Evolutionary conservation across 1,140 invertebrate genomes (phyloP), one percentile per base, ranked within the genome.

Genomic region (Thrips palmi): DNA sequence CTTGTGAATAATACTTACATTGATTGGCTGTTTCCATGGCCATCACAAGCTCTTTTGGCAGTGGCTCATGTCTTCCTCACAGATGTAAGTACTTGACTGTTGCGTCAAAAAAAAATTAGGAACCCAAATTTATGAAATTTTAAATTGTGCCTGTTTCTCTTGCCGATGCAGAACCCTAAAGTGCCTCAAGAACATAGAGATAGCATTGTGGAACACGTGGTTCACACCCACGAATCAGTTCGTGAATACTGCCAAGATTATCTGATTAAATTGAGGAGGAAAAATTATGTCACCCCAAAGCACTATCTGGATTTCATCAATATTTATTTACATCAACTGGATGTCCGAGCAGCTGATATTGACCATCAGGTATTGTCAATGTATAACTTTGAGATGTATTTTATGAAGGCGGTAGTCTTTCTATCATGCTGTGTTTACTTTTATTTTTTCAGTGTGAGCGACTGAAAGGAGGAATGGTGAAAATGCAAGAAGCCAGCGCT

Each of bases 21-120:
- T 34, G 82, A 96, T 57, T 94, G 87, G 86, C 77, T 91, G 43
- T 78, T 84, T 50, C 71, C 82, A 0, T 94, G 89, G 88, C 86
- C 88, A 1, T 69, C 75, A 41, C 82, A 92, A 58, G 86, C 88
- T 2, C 52, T 93, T 12, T 62, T 75, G 30, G 79, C 83, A 1
- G 85, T 93, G 6, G 85, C 85, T 4, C 76, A 74, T 33, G 73
- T 80, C 4, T 81, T 77, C 47, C 61, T 89, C 0, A 70, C 67
- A 49, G 67, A 59, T 29, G 70, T 71, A 55, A 53, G 59, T 52
- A 45, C 34, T 41, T 15, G 32, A 40, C 37, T n/a, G 31, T 37
- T 21, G 30, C 34, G 21, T 39, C 22, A 20, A 38, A n/a, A 37
- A 25, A 33, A 10, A 10, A 21, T 11, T 20, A 33, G 15, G 15